Evolutionary conservation across 1,140 invertebrate species (phyloP), one percentile per base, ranked within the genome.

Genomic region (Microplitis mediator): DNA sequence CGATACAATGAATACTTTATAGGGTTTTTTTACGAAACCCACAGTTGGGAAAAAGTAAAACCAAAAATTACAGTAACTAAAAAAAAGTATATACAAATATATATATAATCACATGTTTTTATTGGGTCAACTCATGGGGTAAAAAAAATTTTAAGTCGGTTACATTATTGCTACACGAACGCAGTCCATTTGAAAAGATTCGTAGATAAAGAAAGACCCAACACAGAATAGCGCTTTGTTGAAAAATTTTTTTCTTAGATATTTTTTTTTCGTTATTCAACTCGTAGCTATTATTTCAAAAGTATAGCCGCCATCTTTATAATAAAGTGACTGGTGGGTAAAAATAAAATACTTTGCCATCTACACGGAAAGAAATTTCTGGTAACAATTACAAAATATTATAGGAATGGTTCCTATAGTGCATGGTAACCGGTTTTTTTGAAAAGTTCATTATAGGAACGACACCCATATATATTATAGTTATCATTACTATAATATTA

Each of bases 201-300:
- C 31, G 4, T 14, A 31, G 64, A 67, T 67, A 67, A 54, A 67
- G 16, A 31, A 54, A 54, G 14, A 54, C n/a, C 13, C 23, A 54
- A 54, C 51, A 67, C 52, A 67, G 39, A 31, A 54, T 54, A 67
- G 64, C 34, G 64, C 64, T 54, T 67, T n/a, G 64, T 23, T n/a
- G 5, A 32, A 32, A 65, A 65, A 65, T 65, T 50, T 65, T 65
- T 64, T 36, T 23, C 13, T 32, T 34, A 31, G 2, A 9, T 32
- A 5, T 61, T 32, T 65, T 51, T 51, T 32, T 51, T 51, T 51
- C 23, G 4, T 31, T 51, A 4, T 39, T 3, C 23, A 6, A 14
- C 16, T 51, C 39, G 32, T 65, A 31, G 45, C 16, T 6, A n/a
- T 67, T 62, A 62, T 62, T 60, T 31, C 14, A 23, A 16, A 5